Evolutionary conservation across 2,797 vertebrate species (phyloP).

Genomic region (Poecilia picta): DNA sequence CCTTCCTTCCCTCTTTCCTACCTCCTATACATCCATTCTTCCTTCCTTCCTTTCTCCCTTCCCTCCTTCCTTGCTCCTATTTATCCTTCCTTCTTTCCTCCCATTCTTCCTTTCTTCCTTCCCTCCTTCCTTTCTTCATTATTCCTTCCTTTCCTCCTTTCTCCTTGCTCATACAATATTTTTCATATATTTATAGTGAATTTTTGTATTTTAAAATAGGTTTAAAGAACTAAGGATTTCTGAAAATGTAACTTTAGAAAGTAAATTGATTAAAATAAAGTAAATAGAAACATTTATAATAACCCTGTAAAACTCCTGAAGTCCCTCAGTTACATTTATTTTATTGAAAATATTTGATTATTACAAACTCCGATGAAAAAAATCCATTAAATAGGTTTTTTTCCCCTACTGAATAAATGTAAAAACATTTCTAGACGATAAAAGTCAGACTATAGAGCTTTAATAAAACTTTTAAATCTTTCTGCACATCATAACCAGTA

Average conservation of each 20-base stretch:
- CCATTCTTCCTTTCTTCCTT: not conserved
- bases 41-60: not conserved
- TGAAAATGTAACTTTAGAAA: not conserved
- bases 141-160: not conserved
- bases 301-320: not conserved
- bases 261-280: not conserved
- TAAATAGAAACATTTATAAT: not conserved
- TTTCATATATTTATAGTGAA: not conserved
- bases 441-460: not conserved
- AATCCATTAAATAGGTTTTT: not conserved
- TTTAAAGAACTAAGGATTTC: not conserved
- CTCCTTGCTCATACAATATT: not conserved
- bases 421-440: not conserved
- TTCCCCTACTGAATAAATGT: not conserved
- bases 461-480: not conserved
- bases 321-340: not conserved
- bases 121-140: not conserved
- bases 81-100: no score
- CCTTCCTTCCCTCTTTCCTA: no score
- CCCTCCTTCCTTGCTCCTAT: not conserved
- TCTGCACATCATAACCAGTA: not conserved
- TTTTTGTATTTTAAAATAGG: not conserved
- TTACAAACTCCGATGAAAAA: not conserved
- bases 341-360: not conserved
- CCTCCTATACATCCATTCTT: no score